phyloP scores from a whole-genome alignment of 2,888 invertebrate species.

The Euspilapteryx auroguttella region DNA sequence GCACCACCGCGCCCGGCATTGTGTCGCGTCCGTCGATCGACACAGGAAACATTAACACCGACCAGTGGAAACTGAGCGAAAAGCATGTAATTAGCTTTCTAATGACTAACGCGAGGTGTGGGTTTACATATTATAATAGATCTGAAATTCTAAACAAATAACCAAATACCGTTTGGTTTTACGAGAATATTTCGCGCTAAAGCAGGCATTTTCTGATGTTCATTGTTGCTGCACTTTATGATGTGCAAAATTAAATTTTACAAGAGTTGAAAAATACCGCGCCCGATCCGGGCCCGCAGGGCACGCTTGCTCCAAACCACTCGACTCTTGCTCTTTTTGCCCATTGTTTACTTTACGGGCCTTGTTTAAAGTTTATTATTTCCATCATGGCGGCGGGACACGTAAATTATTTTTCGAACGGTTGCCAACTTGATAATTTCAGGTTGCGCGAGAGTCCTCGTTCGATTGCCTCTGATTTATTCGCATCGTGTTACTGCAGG shows the following conservation, averaged over 20 bases:
- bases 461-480: conserved; percentile 36
- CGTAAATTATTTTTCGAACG: conserved; percentile 45
- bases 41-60: conserved; percentile 3
- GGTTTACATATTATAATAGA: no score
- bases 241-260: conserved; percentile 13
- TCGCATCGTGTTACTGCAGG: conserved; percentile 10
- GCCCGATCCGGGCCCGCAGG: conserved; percentile 23
- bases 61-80: conserved; percentile 27
- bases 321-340: conserved; percentile 40
- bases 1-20: conserved; percentile 7
- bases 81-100: conserved; percentile 37
- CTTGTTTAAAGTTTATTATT: conserved; percentile 50
- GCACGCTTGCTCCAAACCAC: conserved; percentile 20
- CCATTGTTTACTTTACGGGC: conserved; percentile 55
- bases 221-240: conserved; percentile 10
- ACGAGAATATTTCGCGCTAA: no score
- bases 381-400: conserved; percentile 30
- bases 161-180: no score
- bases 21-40: conserved; percentile 21
- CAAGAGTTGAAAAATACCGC: conserved; percentile 18
- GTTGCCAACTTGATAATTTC: conserved; percentile 45
- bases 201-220: background rate
- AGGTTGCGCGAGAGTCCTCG: conserved; percentile 21
- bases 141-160: no score
- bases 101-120: conserved; percentile 12